Evolutionary conservation across 2,797 vertebrate species (phyloP).

Genomic region (Vultur gryphus): DNA sequence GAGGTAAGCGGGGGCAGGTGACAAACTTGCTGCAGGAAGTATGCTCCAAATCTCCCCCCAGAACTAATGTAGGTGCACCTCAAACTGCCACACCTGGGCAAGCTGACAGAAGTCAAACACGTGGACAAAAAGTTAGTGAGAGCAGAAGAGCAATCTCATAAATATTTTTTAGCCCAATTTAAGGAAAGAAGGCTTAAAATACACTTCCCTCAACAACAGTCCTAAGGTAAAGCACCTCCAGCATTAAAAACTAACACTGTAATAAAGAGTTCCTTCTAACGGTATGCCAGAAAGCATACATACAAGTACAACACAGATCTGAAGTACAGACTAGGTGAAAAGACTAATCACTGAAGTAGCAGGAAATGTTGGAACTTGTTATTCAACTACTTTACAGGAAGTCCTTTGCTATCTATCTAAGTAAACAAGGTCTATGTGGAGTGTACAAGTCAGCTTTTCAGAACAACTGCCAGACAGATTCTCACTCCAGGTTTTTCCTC

Average conservation of each 20-base stretch:
- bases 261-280: background rate
- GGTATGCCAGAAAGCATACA: background rate
- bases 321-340: background rate
- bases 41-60: background rate
- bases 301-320: background rate
- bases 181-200: background rate
- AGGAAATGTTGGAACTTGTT: slow-evolving; percentile 37
- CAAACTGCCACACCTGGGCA: background rate
- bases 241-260: background rate
- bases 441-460: background rate
- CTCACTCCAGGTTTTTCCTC: background rate
- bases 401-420: background rate
- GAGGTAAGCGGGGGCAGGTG: background rate
- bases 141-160: background rate
- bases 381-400: slow-evolving; percentile 45
- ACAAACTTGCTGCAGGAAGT: background rate
- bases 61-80: background rate
- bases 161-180: background rate
- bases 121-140: background rate
- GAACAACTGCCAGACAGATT: background rate
- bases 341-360: background rate
- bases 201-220: background rate
- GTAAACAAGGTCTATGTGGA: background rate
- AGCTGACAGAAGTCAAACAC: background rate
- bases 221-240: background rate